Percentiles rank a stretch among this genome's conserved stretches.
phyloP scores from a whole-genome alignment of 2,797 vertebrate genomes.

The Falco peregrinus region DNA sequence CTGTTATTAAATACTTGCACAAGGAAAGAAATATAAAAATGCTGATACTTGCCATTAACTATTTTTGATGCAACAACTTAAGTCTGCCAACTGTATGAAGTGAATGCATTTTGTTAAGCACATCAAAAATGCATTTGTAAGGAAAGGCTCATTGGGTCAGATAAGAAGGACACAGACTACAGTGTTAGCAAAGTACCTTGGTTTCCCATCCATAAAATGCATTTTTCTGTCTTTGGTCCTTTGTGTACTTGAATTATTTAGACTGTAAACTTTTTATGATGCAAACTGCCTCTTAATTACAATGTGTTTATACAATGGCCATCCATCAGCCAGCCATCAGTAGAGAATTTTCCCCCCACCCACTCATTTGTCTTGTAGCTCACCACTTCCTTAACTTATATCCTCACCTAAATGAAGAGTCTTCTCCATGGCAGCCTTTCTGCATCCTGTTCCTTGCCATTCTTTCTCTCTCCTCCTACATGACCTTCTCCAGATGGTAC shows the following conservation, averaged over 20 bases:
- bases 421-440: background rate
- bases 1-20: constrained; percentile 71
- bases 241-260: constrained; percentile 32
- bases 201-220: background rate
- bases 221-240: background rate
- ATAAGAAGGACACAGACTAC: constrained; percentile 17
- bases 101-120: constrained; percentile 71
- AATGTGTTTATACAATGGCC: background rate
- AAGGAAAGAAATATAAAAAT: constrained; percentile 71
- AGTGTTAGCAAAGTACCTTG: constrained; percentile 9
- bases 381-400: background rate
- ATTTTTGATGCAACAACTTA: constrained; percentile 71
- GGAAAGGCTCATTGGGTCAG: constrained; percentile 43
- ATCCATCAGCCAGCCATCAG: background rate
- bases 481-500: constrained; percentile 14
- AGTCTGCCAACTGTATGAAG: constrained; percentile 68
- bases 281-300: background rate
- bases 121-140: constrained; percentile 66
- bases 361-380: background rate
- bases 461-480: background rate
- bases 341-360: background rate
- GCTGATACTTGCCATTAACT: constrained; percentile 72
- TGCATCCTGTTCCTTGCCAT: background rate
- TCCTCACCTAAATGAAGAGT: background rate
- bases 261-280: background rate